phyloP scores from a whole-genome alignment of 2,113 vertebrate species.

The Tichodroma muraria region DNA sequence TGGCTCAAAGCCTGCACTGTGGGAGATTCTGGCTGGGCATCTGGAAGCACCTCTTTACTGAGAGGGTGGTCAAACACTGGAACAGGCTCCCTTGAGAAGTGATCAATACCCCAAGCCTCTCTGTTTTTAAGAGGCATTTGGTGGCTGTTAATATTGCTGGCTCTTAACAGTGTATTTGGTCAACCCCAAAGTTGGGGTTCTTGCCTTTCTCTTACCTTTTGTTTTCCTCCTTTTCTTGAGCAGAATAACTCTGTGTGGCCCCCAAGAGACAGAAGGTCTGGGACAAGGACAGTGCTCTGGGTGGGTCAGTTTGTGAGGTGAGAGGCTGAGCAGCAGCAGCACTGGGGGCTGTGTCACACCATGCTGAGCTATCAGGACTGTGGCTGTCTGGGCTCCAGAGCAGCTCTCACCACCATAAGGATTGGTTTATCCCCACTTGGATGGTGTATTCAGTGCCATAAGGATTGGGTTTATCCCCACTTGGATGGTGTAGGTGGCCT shows the following conservation, averaged over 20 bases:
- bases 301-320: too few species aligned
- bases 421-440: too few species aligned
- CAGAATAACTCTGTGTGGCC: not conserved
- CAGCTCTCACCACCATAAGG: not conserved
- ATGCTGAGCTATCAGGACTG: not conserved
- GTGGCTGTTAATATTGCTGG: too few species aligned
- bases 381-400: not conserved
- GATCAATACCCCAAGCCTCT: too few species aligned
- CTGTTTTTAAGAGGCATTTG: not conserved
- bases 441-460: too few species aligned
- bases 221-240: not conserved
- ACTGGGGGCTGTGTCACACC: not conserved
- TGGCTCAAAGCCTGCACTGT: not conserved
- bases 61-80: not conserved
- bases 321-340: not conserved
- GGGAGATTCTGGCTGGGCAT: not conserved
- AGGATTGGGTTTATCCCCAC: not conserved
- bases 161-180: not conserved
- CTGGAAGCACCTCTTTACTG: not conserved
- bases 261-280: not conserved
- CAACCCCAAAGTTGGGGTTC: not conserved
- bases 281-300: not conserved
- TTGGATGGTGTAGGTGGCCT: not conserved
- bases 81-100: not conserved
- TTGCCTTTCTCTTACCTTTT: not conserved